A percentile compares a stretch with the other conserved stretches of the same genome.
These are phyloP conservation scores for Meganola albula DNA, from an alignment of 2,888 invertebrate species.

Conservation along the genomic window DNA sequence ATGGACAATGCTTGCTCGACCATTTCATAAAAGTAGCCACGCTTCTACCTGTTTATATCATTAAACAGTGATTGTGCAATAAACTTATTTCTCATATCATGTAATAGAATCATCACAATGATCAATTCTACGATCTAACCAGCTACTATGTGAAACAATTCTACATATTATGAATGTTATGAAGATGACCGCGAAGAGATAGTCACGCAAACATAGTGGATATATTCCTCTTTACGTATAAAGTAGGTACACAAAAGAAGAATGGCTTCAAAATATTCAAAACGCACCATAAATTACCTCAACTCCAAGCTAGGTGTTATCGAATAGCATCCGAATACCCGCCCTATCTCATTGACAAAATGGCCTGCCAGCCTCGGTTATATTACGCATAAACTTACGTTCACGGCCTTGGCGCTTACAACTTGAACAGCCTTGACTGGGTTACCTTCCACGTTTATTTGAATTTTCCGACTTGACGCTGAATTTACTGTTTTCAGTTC, in stretches of 20 bases:
- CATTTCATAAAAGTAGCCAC: no score
- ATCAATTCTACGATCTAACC: no score
- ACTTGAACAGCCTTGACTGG: conserved; percentile 38
- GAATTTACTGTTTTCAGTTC: conserved; percentile 20
- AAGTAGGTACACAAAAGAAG: neutral
- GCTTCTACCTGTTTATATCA: no score
- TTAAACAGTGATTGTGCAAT: no score
- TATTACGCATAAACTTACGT: conserved; percentile 42
- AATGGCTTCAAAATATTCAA: conserved; percentile 11
- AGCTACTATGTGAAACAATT: no score
- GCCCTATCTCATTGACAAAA: conserved; percentile 47
- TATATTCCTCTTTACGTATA: neutral
- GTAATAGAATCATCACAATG: no score
- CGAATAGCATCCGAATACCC: conserved; percentile 24
- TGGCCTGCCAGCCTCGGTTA: conserved; percentile 39
- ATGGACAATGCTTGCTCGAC: no score
- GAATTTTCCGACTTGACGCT: conserved; percentile 29
- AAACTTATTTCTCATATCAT: no score
- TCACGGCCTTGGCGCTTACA: conserved; percentile 32
- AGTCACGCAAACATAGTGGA: no score
- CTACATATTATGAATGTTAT: no score
- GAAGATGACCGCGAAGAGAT: no score
- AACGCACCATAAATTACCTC: conserved; percentile 24
- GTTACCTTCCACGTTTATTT: conserved; percentile 30
- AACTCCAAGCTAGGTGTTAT: conserved; percentile 19